Evolutionary conservation across 1,140 invertebrate genomes (phyloP).

Genomic region (Phymorhynchus buccinoides): DNA sequence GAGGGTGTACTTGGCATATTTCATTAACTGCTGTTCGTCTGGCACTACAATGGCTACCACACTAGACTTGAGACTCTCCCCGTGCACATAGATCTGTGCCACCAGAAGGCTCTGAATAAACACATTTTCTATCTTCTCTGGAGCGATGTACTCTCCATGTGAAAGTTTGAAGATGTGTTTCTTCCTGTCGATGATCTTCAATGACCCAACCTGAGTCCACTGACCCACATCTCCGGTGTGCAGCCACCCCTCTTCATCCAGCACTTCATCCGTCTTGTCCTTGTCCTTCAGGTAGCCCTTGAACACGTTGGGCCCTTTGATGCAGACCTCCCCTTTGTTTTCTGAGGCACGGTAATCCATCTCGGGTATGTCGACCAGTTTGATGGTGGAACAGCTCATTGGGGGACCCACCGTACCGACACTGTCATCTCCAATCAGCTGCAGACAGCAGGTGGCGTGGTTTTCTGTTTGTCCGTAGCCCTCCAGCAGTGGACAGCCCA

Average conservation of each 20-base stretch:
- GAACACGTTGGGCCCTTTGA: slow-evolving; percentile 88
- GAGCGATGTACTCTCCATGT: slow-evolving; percentile 96
- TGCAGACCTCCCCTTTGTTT: slow-evolving; percentile 78
- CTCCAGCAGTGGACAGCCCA: slow-evolving; percentile 88
- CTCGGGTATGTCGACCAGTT: slow-evolving; percentile 96
- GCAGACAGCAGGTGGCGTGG: slow-evolving; percentile 92
- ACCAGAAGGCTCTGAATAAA: slow-evolving; percentile 93
- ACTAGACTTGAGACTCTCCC: slow-evolving; percentile 95
- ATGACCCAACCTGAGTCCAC: slow-evolving; percentile 73
- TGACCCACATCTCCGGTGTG: slow-evolving; percentile 88
- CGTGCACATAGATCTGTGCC: slow-evolving; percentile 97
- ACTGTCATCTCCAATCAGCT: slow-evolving; percentile 90
- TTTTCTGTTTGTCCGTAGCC: slow-evolving; percentile 99
- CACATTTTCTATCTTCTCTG: slow-evolving; percentile 99
- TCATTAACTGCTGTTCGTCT: slow-evolving; percentile 92
- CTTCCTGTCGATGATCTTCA: slow-evolving; percentile 97
- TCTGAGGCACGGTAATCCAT: slow-evolving; percentile 93
- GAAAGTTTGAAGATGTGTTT: slow-evolving; percentile 96
- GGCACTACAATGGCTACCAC: slow-evolving; percentile 95
- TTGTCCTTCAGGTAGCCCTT: slow-evolving; percentile 91
- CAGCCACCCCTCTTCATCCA: slow-evolving; percentile 93
- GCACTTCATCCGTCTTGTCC: slow-evolving; percentile 87
- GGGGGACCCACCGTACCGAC: slow-evolving; percentile 96
- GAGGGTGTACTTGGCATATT: slow-evolving; percentile 87
- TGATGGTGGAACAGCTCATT: slow-evolving; percentile 91